Evolutionary conservation across 2,113 vertebrate species (phyloP).

Genomic region (Polypterus senegalus): DNA sequence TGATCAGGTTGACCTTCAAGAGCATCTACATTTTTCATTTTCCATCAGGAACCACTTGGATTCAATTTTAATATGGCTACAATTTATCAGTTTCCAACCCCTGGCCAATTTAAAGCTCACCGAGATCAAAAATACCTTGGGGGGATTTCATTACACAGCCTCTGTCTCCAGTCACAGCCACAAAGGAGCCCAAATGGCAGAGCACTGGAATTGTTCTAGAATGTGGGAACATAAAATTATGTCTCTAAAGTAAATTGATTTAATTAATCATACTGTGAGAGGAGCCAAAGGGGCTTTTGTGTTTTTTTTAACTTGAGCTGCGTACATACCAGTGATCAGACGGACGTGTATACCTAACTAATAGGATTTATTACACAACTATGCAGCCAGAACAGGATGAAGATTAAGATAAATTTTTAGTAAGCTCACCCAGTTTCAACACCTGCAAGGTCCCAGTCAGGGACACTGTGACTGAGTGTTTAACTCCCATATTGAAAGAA

Average conservation of each 20-base stretch:
- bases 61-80: constrained; percentile 23
- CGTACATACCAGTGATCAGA: not conserved
- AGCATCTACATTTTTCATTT: constrained; percentile 19
- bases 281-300: constrained; percentile 2
- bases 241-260: constrained; percentile 16
- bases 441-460: no score
- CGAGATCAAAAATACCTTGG: constrained; percentile 28
- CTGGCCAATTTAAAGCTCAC: constrained; percentile 23
- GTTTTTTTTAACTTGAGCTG: constrained; percentile 2
- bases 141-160: constrained; percentile 23
- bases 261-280: constrained; percentile 11
- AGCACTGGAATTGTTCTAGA: not conserved
- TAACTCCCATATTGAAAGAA: no score
- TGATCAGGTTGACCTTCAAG: constrained; percentile 25
- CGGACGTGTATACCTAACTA: not conserved
- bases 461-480: no score
- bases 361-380: no score
- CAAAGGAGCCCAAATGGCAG: constrained; percentile 13
- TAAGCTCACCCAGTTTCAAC: no score
- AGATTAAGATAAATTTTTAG: no score
- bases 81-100: constrained; percentile 23
- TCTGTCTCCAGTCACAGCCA: constrained; percentile 12
- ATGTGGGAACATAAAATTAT: constrained; percentile 2
- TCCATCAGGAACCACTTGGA: constrained; percentile 13
- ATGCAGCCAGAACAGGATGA: no score